Evolutionary conservation across 2,888 invertebrate genomes (phyloP), one percentile per base, ranked within the genome.

Genomic region (Spilarctia lutea): DNA sequence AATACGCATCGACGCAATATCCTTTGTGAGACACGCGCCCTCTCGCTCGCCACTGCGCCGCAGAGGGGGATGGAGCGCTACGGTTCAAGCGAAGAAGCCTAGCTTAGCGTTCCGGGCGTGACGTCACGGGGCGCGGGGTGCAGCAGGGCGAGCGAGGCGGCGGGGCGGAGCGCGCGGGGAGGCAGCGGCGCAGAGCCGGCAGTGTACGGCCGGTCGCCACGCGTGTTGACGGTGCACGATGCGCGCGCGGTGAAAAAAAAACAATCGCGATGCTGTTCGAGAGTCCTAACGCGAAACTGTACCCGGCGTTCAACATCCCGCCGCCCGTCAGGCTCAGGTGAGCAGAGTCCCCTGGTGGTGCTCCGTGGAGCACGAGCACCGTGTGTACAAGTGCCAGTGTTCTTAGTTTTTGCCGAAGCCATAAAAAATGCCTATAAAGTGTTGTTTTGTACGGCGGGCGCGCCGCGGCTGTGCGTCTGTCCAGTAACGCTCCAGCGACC

Each of bases 231-330:
- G 91, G 86, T 90, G 85, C 92, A 93, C 86, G 74, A 93, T 91
- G 94, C 90, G 91, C 89, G 90, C 90, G 89, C 94, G 91, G 93
- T 94, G 93, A 93, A 94, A 92, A 89, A 87, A 88, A 90, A 90
- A 91, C 89, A 90, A 84, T 90, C 93, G 93, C 93, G 92, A 97
- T 97, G 97, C 95, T 97, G 93, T 97, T 97, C 93, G 97, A 97
- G 94, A 97, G 96, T 96, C 97, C 97, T 90, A 96, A 96, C 90
- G 97, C 97, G 93, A 96, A 97, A 94, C 96, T 97, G 92, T 97
- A 96, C 92, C 96, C 97, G 87, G 95, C 96, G 87, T 97, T 97
- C 94, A 97, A 96, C 93, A 97, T 97, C 91, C 97, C 97, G 88
- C 97, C 97, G 91, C 97, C 97, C 85, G 96, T 97, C 79, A 92